Percentiles rank a stretch among this genome's conserved stretches.
These are phyloP conservation scores for Drosophila mojavensis DNA, from an alignment of 1,140 invertebrate genomes.

Conservation along the genomic window DNA sequence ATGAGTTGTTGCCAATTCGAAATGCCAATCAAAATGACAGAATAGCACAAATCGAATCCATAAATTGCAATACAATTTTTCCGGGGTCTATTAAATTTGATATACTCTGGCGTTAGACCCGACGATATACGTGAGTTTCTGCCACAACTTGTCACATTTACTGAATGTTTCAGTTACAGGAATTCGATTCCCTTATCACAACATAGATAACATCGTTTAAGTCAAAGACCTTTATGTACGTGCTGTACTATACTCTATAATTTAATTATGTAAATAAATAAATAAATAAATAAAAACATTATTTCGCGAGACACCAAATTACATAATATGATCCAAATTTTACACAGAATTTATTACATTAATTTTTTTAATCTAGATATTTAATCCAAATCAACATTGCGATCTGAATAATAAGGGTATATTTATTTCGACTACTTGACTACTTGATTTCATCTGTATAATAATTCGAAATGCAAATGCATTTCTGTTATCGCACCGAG, in stretches of 20 bases:
- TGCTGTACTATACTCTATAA: no score
- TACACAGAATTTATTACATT: neutral
- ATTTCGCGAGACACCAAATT: no score
- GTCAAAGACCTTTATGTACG: no score
- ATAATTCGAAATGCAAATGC: constrained; percentile 58
- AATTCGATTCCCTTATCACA: neutral
- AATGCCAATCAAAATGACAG: constrained; percentile 75
- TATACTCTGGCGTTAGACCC: constrained; percentile 16
- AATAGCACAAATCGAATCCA: constrained; percentile 70
- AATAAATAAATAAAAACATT: no score
- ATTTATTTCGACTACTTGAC: neutral
- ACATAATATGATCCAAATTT: no score
- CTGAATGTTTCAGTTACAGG: no score
- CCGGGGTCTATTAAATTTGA: constrained; percentile 20
- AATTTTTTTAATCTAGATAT: no score
- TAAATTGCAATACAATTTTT: constrained; percentile 59
- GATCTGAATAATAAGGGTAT: constrained; percentile 9
- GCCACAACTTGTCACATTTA: neutral
- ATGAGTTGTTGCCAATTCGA: constrained; percentile 66
- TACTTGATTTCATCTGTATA: constrained; percentile 42
- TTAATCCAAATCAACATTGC: no score
- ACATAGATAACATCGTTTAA: no score
- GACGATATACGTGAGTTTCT: neutral
- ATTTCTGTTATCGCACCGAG: constrained; percentile 52
- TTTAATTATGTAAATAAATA: no score